phyloP scores from a whole-genome alignment of 2,113 vertebrate genomes.

The Chionomys nivalis region DNA sequence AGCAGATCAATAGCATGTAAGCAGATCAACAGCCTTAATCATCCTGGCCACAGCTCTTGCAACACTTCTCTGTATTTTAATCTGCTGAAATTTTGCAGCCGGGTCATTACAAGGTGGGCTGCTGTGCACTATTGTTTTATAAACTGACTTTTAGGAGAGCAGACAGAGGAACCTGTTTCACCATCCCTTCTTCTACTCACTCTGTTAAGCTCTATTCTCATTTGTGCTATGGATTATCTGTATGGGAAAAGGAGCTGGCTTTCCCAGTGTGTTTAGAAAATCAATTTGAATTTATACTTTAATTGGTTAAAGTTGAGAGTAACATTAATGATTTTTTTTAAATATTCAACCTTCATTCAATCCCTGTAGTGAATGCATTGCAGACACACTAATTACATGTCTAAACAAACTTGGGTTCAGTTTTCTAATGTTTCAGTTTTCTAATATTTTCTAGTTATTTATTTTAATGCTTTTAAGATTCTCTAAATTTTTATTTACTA shows the following conservation, averaged over 20 bases:
- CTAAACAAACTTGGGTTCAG: neutral
- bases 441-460: constrained; percentile 44
- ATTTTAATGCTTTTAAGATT: neutral
- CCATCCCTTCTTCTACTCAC: neutral
- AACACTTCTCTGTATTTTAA: neutral
- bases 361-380: neutral
- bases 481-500: neutral
- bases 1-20: neutral
- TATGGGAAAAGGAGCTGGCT: neutral
- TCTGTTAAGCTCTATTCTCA: neutral
- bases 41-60: neutral
- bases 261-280: neutral
- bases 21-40: neutral
- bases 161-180: neutral
- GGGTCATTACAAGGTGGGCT: neutral
- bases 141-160: neutral
- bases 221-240: neutral
- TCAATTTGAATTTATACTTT: neutral
- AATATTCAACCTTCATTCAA: neutral
- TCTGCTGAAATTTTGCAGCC: neutral
- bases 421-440: constrained; percentile 5
- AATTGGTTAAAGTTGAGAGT: neutral
- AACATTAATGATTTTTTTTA: neutral
- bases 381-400: neutral
- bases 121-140: neutral